These are phyloP conservation scores for Macroglossus sobrinus DNA, from an alignment of 2,113 vertebrate species.

Conservation along the genomic window DNA sequence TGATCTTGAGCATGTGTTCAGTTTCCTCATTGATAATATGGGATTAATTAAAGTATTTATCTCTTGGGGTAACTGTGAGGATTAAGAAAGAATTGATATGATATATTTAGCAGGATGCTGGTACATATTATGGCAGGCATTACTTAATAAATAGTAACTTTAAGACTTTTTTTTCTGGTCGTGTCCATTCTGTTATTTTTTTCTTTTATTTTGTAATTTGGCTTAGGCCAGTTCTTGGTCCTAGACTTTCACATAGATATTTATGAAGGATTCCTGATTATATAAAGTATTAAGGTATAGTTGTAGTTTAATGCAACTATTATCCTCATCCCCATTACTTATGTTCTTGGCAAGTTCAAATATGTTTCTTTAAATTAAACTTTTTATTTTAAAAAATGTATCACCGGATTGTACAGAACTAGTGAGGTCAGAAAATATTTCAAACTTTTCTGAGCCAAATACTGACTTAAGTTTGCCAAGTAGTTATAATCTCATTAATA, in stretches of 20 bases:
- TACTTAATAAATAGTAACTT: neutral
- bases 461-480: neutral
- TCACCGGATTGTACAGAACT: neutral
- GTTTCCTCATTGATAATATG: neutral
- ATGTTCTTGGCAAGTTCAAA: neutral
- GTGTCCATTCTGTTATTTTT: neutral
- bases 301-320: neutral
- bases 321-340: neutral
- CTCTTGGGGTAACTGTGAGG: neutral
- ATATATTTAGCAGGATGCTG: neutral
- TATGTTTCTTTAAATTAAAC: neutral
- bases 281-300: neutral
- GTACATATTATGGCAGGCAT: neutral
- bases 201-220: neutral
- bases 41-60: neutral
- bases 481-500: neutral
- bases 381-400: neutral
- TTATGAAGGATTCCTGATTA: neutral
- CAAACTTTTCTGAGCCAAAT: neutral
- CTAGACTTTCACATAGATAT: neutral
- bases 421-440: constrained; percentile 12
- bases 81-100: neutral
- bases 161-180: neutral
- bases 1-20: neutral
- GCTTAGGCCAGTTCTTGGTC: neutral